phyloP scores from a whole-genome alignment of 64 coral and sea anemone species.

The Platygyra sinensis region DNA sequence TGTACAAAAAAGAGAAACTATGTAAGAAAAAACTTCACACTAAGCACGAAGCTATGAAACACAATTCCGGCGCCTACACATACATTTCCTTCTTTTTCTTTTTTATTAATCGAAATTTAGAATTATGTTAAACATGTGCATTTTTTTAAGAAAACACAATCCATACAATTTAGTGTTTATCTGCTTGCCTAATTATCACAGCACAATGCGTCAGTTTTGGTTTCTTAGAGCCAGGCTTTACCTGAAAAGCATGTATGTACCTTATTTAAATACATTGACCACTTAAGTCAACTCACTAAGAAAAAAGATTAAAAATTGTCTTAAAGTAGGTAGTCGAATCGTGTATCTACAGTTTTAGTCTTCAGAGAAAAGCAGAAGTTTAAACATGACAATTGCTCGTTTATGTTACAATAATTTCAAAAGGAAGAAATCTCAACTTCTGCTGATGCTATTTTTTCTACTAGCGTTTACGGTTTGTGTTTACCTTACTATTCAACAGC shows the following conservation, averaged over 20 bases:
- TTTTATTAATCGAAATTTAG: too few species aligned
- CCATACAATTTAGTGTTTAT: neutral
- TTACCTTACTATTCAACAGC: neutral
- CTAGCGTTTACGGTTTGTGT: constrained; percentile 1
- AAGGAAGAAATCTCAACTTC: neutral
- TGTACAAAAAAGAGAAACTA: too few species aligned
- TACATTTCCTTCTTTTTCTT: too few species aligned
- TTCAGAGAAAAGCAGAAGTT: neutral
- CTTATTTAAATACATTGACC: neutral
- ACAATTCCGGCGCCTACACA: too few species aligned
- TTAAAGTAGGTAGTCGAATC: neutral
- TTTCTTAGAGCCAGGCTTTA: neutral
- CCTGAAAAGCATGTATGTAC: neutral
- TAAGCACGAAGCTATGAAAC: too few species aligned
- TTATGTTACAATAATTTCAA: constrained; percentile 19
- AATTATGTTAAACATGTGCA: neutral
- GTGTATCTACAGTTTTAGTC: neutral
- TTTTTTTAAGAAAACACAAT: neutral
- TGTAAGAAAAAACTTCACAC: too few species aligned
- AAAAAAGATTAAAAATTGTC: neutral
- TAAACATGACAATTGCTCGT: constrained; percentile 2
- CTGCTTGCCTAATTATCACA: neutral
- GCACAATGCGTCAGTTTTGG: neutral
- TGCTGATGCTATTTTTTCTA: neutral
- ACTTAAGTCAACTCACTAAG: neutral